These are phyloP conservation scores for Neogale vison DNA, from an alignment of 2,113 vertebrate species.

Conservation along the genomic window DNA sequence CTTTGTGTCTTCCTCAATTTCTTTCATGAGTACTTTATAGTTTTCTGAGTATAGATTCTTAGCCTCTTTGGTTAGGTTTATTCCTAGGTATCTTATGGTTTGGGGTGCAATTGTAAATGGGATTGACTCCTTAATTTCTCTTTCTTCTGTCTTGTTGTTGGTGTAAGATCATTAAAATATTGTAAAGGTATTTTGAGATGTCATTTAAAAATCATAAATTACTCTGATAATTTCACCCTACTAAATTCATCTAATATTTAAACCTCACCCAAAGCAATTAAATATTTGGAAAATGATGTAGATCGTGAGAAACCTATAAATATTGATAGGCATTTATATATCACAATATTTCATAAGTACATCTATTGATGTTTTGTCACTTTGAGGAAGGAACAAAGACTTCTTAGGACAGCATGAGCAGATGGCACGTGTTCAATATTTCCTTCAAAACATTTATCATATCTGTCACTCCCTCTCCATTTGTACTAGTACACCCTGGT, in stretches of 20 bases:
- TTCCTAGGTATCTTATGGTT: too few relatives aligned
- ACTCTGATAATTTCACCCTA: background rate
- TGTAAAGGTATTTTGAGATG: background rate
- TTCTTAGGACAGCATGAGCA: background rate
- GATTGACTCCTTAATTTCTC: too few relatives aligned
- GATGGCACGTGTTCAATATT: background rate
- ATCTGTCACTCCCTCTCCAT: background rate
- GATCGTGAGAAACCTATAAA: background rate
- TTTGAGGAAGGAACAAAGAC: background rate
- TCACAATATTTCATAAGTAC: background rate
- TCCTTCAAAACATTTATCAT: background rate
- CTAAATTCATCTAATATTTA: background rate
- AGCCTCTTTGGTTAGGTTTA: too few relatives aligned
- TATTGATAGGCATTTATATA: background rate
- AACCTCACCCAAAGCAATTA: background rate
- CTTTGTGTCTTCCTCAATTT: too few relatives aligned
- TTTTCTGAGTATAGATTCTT: too few relatives aligned
- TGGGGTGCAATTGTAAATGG: too few relatives aligned
- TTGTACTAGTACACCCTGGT: background rate
- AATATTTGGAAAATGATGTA: conserved; percentile 27
- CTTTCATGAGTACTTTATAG: too few relatives aligned
- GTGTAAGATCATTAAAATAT: background rate
- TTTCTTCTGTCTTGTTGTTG: too few relatives aligned
- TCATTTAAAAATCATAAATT: background rate
- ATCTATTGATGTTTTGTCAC: background rate